Conservation (phyloP, 2,888 invertebrate genomes). For the Anodontia alba region DNA sequence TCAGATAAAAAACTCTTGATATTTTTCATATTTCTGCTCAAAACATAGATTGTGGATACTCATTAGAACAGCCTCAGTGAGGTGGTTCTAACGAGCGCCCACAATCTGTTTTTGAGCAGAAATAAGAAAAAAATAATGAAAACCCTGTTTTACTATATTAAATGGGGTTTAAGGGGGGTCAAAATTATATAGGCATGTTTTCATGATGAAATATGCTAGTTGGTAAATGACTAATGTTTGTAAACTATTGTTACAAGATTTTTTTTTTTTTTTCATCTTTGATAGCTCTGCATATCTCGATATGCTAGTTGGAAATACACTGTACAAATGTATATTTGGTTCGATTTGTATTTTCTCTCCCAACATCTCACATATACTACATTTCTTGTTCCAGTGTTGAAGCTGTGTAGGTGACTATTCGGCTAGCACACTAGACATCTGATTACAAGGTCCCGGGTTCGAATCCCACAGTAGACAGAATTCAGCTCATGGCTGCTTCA, state of each 20-base stretch:
- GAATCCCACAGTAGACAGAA: too few relatives aligned
- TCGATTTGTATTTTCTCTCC: background rate
- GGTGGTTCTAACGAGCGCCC: background rate
- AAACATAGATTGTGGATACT: background rate
- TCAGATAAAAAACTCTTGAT: too few relatives aligned
- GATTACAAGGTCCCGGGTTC: too few relatives aligned
- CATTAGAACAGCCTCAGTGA: too few relatives aligned
- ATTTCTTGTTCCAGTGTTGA: too few relatives aligned
- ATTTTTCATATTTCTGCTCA: too few relatives aligned
- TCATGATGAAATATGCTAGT: too few relatives aligned
- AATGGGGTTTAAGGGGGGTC: too few relatives aligned
- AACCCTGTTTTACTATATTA: background rate
- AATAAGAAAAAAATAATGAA: background rate
- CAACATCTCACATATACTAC: background rate
- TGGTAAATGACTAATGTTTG: background rate
- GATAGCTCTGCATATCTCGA: background rate
- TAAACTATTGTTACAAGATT: background rate
- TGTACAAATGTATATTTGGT: background rate
- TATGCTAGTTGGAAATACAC: constrained; percentile 16
- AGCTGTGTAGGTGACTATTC: too few relatives aligned
- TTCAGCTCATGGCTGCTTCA: too few relatives aligned
- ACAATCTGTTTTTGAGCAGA: background rate
- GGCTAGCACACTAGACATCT: too few relatives aligned
- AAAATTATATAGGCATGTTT: too few relatives aligned
- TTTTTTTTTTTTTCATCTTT: background rate